Base-by-base conservation (phyloP, 2,113 vertebrate species). In the Triplophysa dalaica region DNA sequence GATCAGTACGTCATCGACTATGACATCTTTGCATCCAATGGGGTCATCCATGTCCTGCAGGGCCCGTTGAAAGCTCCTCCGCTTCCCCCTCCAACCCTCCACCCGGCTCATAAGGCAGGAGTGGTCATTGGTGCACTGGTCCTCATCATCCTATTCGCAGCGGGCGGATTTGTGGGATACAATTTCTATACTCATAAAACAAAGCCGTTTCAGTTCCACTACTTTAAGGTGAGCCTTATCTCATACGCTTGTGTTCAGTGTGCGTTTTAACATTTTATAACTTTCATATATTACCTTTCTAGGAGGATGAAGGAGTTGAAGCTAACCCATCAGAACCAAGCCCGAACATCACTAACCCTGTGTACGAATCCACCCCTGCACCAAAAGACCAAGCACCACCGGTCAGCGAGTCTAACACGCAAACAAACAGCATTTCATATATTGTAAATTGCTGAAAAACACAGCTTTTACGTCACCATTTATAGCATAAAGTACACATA, bases 41-140 rank as follows among this genome's bases (percentile, higher is more conserved):
- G 97, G 43, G 87, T 99, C 80, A 95, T 99, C 80, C 97, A 99
- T 2, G 75, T 96, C 2, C 95, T 99, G 22, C 94, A 94, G 76
- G 89, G 90, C 19, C 93, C 98, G 9, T 85, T 99, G 64, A 92
- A 89, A 83, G 97, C 96, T 11, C 95, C 95, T 5, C 90, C 95
- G 0, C 90, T 87, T 0, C 70, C 61, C n/a, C 87, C 86, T 1
- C 26, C 74, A 80, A 75, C 67, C 41, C 85, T 91, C 54, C 89
- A 92, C 67, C 70, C 24, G 69, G 81, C 81, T 0, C 90, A 92
- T 68, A 94, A 93, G 12, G 50, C 93, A 0, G 87, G 91, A 56
- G 48, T 93, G 4, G 93, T 95, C 0, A 91, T 93, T 0, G 96
- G 95, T 0, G 87, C 96, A 58, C 89, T 95, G 83, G 92, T 95